Evolutionary conservation across 2,113 vertebrate species (phyloP).

Genomic region (Chamaea fasciata): DNA sequence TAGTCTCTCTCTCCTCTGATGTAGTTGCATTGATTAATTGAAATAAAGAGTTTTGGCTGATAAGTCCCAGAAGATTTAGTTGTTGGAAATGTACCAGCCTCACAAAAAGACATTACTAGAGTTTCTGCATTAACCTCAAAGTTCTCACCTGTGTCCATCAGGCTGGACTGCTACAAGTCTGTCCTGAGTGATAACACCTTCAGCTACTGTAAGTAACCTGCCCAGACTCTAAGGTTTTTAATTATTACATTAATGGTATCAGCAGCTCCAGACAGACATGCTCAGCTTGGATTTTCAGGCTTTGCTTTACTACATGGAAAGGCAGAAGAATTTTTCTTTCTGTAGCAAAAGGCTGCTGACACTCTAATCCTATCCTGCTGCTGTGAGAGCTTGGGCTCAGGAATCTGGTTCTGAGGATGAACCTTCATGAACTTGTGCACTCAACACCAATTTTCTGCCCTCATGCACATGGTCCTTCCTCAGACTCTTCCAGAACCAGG

Average conservation of each 20-base stretch:
- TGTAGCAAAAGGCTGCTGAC: background rate
- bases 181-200: background rate
- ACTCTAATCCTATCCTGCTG: background rate
- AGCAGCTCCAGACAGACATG: background rate
- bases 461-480: background rate
- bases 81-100: background rate
- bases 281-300: background rate
- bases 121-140: background rate
- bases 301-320: background rate
- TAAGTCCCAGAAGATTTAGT: background rate
- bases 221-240: background rate
- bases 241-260: background rate
- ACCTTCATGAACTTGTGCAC: background rate
- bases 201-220: background rate
- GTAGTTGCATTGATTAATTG: background rate
- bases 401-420: background rate
- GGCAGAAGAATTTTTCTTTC: background rate
- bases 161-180: background rate
- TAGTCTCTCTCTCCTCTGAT: background rate
- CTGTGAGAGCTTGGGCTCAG: rapidly evolving
- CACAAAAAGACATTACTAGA: background rate
- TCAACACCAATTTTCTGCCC: background rate
- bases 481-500: background rate
- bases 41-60: background rate
- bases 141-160: background rate